Percentiles rank a stretch among this genome's conserved stretches.
These are phyloP conservation scores for Tragelaphus scriptus DNA, from an alignment of 2,113 vertebrate genomes.

Conservation along the genomic window DNA sequence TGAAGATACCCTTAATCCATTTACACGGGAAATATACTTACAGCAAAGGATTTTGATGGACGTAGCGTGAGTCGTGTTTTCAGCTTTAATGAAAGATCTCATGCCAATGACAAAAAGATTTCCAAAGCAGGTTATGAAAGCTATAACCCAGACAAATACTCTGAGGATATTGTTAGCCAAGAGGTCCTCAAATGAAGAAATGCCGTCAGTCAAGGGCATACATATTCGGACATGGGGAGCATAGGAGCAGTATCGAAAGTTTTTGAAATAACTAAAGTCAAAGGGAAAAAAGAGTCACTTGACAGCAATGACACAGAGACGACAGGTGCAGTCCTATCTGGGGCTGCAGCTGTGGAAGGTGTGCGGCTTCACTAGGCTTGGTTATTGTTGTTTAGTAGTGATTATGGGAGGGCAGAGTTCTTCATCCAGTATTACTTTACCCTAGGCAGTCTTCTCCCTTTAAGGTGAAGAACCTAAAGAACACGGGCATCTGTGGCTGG, in stretches of 20 bases:
- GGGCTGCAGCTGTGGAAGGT: background rate
- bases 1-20: background rate
- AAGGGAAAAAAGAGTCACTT: slow-evolving; percentile 51
- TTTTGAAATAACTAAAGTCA: slow-evolving; percentile 86
- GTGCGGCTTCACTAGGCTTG: background rate
- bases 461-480: background rate
- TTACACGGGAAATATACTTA: slow-evolving; percentile 60
- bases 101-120: slow-evolving; percentile 90
- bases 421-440: background rate
- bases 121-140: slow-evolving; percentile 87
- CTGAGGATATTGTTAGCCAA: slow-evolving; percentile 86
- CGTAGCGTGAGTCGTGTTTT: slow-evolving; percentile 85
- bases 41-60: slow-evolving; percentile 91
- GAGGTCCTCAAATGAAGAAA: slow-evolving; percentile 89
- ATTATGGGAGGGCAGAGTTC: background rate
- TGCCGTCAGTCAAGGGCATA: slow-evolving; percentile 87
- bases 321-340: background rate
- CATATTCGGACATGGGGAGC: slow-evolving; percentile 85
- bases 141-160: slow-evolving; percentile 89
- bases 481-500: background rate
- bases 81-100: slow-evolving; percentile 86
- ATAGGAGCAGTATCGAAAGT: slow-evolving; percentile 88
- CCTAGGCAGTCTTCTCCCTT: background rate
- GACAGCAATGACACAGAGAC: slow-evolving; percentile 20
- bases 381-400: background rate